A percentile compares a stretch with the other conserved stretches of the same genome.
Conservation (phyloP, 2,113 vertebrate genomes). For the Cyprinodon tularosa region DNA sequence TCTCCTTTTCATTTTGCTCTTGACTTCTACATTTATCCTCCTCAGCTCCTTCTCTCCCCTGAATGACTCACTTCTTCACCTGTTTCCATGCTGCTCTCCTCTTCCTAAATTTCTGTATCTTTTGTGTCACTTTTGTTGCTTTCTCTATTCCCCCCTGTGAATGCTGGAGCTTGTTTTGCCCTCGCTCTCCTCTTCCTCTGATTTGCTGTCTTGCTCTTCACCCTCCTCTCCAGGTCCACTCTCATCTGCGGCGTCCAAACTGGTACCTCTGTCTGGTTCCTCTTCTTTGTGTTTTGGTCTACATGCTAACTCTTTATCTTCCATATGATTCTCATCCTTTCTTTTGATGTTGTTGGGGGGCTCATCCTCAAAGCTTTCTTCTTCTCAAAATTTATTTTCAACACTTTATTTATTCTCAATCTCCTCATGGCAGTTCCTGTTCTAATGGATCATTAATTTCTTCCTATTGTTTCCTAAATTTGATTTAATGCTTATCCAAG, state of each 20-base stretch:
- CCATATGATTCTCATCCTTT: neutral
- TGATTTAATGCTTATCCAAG: neutral
- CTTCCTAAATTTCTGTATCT: conserved; percentile 26
- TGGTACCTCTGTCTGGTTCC: neutral
- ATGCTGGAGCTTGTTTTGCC: neutral
- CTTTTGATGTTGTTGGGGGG: neutral
- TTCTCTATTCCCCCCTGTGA: conserved; percentile 10
- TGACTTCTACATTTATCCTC: conserved; percentile 35
- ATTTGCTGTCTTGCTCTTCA: neutral
- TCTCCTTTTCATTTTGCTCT: conserved; percentile 11
- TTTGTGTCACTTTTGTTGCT: conserved; percentile 1
- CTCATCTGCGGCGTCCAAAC: neutral
- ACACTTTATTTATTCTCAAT: conserved; percentile 12
- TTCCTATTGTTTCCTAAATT: neutral
- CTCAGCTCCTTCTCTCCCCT: conserved; percentile 13
- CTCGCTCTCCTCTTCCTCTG: conserved; percentile 18
- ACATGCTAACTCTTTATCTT: conserved; percentile 15
- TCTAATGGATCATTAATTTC: conserved; percentile 24
- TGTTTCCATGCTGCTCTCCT: conserved; percentile 10
- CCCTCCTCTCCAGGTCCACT: neutral
- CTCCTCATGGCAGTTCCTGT: conserved; percentile 1
- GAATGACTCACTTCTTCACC: conserved; percentile 3
- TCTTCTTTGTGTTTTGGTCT: neutral
- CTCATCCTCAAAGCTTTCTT: conserved; percentile 24
- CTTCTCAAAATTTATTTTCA: conserved; percentile 30